Evolutionary conservation across 2,113 vertebrate genomes (phyloP), one percentile per base, ranked within the genome.

Genomic region (Micronycteris hirsuta): DNA sequence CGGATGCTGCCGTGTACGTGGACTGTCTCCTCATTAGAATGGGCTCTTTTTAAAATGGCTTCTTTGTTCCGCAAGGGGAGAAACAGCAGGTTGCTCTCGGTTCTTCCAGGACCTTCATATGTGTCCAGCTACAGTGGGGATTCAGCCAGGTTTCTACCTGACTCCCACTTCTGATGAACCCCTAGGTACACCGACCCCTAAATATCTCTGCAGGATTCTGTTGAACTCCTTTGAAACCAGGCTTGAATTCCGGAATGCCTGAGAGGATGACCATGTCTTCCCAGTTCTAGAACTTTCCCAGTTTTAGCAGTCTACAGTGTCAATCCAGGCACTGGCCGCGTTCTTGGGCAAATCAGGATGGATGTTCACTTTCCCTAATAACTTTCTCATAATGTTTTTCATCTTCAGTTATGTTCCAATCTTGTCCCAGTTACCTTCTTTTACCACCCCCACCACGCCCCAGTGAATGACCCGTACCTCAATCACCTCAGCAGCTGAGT

Each of bases 1-100:
- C 12, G 17, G n/a, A 67, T 19, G 4, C 17, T 22, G n/a, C 67
- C n/a, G n/a, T n/a, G n/a, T n/a, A 5, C 4, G 0, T 24, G 20
- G 19, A 70, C 20, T 24, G 9, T 38, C 36, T 70, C 36, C 10
- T 17, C n/a, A 5, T 70, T 70, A 38, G 36, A 38, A 70, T 38
- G n/a, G 36, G 36, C 67, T 38, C n/a, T 38, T 70, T 38, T 36
- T 38, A 20, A 70, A 38, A 70, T 33, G 31, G 14, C 12, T 31
- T 65, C 61, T 65, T 33, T 33, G 28, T 65, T 65, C 61, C 4
- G 3, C 31, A 65, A 33, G 61, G 13, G 31, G 33, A 65, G 28
- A 65, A 65, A 65, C 19, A 65, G 28, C 28, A 65, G 4, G 13
- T 7, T 65, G 61, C 33, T 31, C 31, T 65, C 31, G 10, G 61